Evolutionary conservation across 2,888 invertebrate species (phyloP).

Genomic region (Exocentrus adspersus): DNA sequence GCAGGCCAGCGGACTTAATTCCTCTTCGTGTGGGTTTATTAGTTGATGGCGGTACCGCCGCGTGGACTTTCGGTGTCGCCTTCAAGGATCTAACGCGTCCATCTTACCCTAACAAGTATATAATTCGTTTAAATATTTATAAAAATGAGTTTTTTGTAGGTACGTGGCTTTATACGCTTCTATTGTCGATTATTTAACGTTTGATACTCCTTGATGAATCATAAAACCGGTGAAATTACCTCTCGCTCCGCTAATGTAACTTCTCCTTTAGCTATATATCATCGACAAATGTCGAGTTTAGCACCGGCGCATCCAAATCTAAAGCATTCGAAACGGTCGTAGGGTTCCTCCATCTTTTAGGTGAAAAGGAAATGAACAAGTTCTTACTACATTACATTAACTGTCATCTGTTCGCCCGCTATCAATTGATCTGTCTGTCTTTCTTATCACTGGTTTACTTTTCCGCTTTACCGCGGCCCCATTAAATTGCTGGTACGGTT

Average conservation of each 20-base stretch:
- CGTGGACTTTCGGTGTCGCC: conserved; percentile 32
- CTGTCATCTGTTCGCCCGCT: conserved; percentile 60
- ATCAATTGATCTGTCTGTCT: conserved; percentile 64
- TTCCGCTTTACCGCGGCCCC: conserved; percentile 62
- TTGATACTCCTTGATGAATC: not conserved
- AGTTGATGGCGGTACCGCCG: conserved; percentile 45
- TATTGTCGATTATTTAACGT: not conserved
- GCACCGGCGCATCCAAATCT: conserved; percentile 8
- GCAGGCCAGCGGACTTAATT: conserved; percentile 66
- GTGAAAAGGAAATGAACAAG: conserved; percentile 58
- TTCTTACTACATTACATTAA: conserved; percentile 58
- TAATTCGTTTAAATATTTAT: no score
- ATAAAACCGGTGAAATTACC: not conserved
- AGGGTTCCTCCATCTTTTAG: conserved; percentile 42
- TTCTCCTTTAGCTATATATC: not conserved
- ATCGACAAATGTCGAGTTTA: conserved; percentile 2
- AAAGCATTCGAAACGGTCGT: conserved; percentile 12
- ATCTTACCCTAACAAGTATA: no score
- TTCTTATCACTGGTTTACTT: conserved; percentile 62
- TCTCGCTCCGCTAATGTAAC: not conserved
- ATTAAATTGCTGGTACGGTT: conserved; percentile 59
- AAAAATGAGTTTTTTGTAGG: no score
- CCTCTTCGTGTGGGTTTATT: conserved; percentile 52
- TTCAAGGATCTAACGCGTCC: conserved; percentile 20
- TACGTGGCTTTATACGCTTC: no score